Base-by-base conservation (phyloP, 2,113 vertebrate genomes). In the Anseranas semipalmata region DNA sequence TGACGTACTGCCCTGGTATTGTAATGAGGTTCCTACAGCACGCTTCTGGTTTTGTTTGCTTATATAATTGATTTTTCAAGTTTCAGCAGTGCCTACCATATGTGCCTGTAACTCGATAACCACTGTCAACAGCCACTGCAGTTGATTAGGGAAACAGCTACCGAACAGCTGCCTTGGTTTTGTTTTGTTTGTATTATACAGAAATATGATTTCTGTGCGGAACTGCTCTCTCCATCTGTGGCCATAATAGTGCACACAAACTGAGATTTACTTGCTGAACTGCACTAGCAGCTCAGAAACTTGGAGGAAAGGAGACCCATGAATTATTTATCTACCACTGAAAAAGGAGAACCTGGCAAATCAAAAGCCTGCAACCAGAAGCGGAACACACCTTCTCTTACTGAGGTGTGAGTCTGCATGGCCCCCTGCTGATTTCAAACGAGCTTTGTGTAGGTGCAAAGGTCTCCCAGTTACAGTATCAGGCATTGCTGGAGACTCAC, bases 401-500 rank as follows among this genome's bases (percentile, higher is more conserved):
- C 22, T 22, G 85, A 28, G 22, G 48, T 50, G 32, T 52, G n/a
- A 66, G 25, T 25, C 50, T 74, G 37, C 20, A 32, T 6, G 2
- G 5, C 60, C 12, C 46, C 17, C 73, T 83, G n/a, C 5, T 83
- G 80, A 77, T 88, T 82, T 93, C 77, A 82, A 68, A 73, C 4
- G 16, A 70, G 48, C 13, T 91, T 76, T 89, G 25, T 1, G 1
- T 12, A 67, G 33, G 24, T 56, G 7, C 50, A 70, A 41, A 76
- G 22, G 15, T 11, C 53, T 72, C 74, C 21, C 60, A 72, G 32
- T 73, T 55, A 89, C 24, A 79, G 50, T 25, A 66, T 43, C 73
- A 71, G 74, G 15, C 68, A 43, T 95, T 88, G 58, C 55, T 87
- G 86, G 66, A 91, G 35, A 52, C n/a, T 85, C 45, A 96, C 93